Percentiles rank a stretch among this genome's conserved stretches.
phyloP scores from a whole-genome alignment of 2,888 invertebrate genomes.

The Stegophylla sp. region DNA sequence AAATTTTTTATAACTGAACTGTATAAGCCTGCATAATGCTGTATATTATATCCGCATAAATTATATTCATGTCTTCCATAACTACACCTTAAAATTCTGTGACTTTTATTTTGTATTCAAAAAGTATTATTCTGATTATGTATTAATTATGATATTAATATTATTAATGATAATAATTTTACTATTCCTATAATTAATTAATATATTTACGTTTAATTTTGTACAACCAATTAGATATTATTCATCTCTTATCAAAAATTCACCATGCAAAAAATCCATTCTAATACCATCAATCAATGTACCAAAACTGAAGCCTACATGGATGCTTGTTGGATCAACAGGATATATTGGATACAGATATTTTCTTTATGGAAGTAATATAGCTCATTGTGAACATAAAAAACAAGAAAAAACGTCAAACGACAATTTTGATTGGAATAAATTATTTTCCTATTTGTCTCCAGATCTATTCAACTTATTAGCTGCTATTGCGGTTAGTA shows the following conservation, averaged over 20 bases:
- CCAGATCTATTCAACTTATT: constrained; percentile 80
- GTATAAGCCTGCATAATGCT: no score
- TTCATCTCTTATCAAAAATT: constrained; percentile 11
- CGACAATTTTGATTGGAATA: constrained; percentile 79
- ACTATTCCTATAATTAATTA: no score
- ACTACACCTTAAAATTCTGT: no score
- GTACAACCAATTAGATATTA: constrained; percentile 27
- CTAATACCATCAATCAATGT: background rate
- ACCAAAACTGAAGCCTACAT: constrained; percentile 16
- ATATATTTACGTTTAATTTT: background rate
- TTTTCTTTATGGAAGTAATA: constrained; percentile 27
- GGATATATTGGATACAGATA: constrained; percentile 39
- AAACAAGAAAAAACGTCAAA: constrained; percentile 61
- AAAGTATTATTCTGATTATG: no score
- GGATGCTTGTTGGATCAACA: constrained; percentile 26
- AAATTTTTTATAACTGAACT: no score
- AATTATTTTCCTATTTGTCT: constrained; percentile 75
- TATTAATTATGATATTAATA: no score
- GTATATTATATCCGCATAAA: no score
- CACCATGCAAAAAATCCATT: background rate
- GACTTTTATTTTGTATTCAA: no score
- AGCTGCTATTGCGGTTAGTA: constrained; percentile 79
- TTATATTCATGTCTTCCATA: no score
- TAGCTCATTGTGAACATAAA: constrained; percentile 19
- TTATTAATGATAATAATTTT: no score